phyloP scores from a whole-genome alignment of 2,888 invertebrate genomes.

The Amaurobius ferox region DNA sequence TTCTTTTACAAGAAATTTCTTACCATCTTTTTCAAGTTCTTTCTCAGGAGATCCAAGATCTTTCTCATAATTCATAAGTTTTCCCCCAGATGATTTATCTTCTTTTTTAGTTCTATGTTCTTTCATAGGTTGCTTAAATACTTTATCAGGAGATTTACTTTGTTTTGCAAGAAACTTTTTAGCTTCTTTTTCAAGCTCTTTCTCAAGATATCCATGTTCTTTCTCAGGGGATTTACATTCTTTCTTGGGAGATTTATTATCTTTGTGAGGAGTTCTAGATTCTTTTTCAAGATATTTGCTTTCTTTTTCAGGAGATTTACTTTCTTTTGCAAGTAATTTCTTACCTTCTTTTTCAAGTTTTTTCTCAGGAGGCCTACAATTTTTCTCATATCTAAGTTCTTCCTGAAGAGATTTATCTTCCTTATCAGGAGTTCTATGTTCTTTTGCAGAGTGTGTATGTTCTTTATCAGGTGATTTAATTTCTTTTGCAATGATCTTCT shows the following conservation, averaged over 20 bases:
- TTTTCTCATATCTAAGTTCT: too few relatives aligned
- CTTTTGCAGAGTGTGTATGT: not conserved
- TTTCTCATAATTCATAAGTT: constrained; percentile 77
- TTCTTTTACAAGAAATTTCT: not conserved
- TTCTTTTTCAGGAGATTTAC: not conserved
- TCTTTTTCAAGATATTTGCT: not conserved
- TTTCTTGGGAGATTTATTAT: not conserved
- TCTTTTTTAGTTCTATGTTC: too few relatives aligned
- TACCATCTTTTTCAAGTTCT: too few relatives aligned
- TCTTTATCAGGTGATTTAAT: not conserved
- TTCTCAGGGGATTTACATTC: not conserved
- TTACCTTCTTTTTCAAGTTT: too few relatives aligned
- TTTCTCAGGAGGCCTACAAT: not conserved
- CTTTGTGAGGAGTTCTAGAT: not conserved
- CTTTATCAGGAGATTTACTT: too few relatives aligned
- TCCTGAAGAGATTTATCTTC: not conserved
- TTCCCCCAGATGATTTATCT: too few relatives aligned
- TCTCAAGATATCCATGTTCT: not conserved
- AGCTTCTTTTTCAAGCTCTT: too few relatives aligned
- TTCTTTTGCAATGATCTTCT: not conserved
- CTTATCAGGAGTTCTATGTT: not conserved
- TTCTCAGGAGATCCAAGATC: too few relatives aligned
- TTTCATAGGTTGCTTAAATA: too few relatives aligned
- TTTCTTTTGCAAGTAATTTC: not conserved
- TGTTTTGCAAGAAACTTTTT: too few relatives aligned